phyloP scores from a whole-genome alignment of 2,797 vertebrate species.

The Sternarchorhynchus goeldii region DNA sequence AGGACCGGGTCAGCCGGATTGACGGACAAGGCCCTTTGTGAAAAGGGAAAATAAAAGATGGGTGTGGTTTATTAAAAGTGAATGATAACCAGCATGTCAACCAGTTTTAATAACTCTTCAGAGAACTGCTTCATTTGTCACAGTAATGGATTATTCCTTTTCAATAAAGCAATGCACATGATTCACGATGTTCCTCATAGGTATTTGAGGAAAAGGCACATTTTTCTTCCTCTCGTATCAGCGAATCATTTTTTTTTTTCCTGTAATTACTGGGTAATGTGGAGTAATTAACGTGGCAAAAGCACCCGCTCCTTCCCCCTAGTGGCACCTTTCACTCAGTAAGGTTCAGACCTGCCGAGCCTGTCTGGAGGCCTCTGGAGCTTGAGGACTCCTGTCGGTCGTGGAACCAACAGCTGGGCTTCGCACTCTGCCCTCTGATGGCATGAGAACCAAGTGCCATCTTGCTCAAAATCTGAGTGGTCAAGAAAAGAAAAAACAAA shows the following conservation, averaged over 20 bases:
- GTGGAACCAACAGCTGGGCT: background rate
- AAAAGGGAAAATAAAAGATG: conserved; percentile 39
- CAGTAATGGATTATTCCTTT: conserved; percentile 45
- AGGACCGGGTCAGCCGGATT: conserved; percentile 44
- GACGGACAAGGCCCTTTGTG: conserved; percentile 41
- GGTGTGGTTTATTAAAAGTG: conserved; percentile 29
- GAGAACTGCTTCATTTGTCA: conserved; percentile 40
- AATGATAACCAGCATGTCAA: conserved; percentile 33
- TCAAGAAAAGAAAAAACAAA: too few relatives aligned
- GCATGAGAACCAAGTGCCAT: too few relatives aligned
- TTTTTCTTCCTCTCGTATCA: conserved; percentile 33
- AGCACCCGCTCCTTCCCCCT: conserved; percentile 16
- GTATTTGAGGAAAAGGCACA: conserved; percentile 16
- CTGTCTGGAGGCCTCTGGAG: background rate
- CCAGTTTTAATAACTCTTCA: conserved; percentile 35
- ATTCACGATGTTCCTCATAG: conserved; percentile 30
- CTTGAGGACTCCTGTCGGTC: background rate
- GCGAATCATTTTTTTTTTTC: conserved; percentile 34
- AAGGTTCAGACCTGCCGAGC: background rate
- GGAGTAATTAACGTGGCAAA: conserved; percentile 36
- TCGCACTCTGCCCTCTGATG: too few relatives aligned
- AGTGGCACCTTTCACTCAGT: conserved; percentile 9
- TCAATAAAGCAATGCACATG: conserved; percentile 18
- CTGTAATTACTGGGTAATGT: conserved; percentile 39
- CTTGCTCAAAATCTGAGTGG: too few relatives aligned